phyloP scores from a whole-genome alignment of 2,888 invertebrate genomes.

The Tetragonula carbonaria region DNA sequence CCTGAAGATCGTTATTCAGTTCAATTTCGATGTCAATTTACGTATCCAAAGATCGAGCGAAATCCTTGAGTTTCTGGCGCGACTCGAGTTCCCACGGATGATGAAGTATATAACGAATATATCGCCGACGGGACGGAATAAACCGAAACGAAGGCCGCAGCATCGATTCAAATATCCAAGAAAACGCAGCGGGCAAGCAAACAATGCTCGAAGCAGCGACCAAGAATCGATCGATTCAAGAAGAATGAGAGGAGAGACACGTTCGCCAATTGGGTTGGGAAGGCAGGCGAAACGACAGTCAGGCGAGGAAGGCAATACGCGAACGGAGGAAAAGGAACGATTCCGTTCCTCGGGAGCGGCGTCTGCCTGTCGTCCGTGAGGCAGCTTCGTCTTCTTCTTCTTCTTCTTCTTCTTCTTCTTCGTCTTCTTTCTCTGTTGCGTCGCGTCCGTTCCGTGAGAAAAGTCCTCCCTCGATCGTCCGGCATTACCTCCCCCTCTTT shows the following conservation, averaged over 20 bases:
- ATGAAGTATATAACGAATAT: neutral
- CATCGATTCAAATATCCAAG: neutral
- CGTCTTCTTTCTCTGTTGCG: neutral
- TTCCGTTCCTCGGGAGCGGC: neutral
- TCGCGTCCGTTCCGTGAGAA: conserved; percentile 59
- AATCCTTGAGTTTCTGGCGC: too few species aligned
- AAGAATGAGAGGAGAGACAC: neutral
- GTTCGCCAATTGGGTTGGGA: neutral
- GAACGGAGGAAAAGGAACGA: neutral
- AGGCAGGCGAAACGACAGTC: neutral
- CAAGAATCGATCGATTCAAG: neutral
- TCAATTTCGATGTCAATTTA: too few species aligned
- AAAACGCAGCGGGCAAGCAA: neutral
- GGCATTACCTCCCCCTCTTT: conserved; percentile 42
- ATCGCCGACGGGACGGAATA: too few species aligned
- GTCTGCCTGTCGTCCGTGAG: conserved; percentile 28
- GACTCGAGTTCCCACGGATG: too few species aligned
- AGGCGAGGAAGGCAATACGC: neutral
- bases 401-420: conserved; percentile 35
- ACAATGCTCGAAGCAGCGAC: too few species aligned
- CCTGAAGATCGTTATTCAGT: too few species aligned
- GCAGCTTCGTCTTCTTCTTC: conserved; percentile 44
- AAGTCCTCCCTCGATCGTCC: conserved; percentile 61
- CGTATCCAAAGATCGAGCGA: too few species aligned
- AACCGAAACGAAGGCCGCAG: too few species aligned